Percentiles rank a stretch among this genome's conserved stretches.
Evolutionary conservation across 2,888 invertebrate species (phyloP).

Genomic region (Cryptocephalus moraei): DNA sequence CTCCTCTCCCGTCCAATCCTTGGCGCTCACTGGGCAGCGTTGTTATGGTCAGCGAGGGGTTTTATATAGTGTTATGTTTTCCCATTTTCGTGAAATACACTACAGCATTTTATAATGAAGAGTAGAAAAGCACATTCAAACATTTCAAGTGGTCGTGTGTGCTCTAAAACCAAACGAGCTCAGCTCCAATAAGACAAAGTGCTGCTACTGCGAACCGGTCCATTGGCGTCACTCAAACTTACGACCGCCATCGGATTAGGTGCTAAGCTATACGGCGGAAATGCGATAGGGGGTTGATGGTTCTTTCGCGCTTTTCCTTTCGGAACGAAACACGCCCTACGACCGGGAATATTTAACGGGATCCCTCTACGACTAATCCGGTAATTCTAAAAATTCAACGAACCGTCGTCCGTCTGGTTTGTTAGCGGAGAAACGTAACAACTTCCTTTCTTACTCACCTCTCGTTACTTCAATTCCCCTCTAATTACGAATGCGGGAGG

Average conservation of each 20-base stretch:
- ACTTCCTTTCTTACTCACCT: neutral
- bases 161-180: slow-evolving; percentile 30
- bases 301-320: too few relatives aligned
- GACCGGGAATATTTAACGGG: neutral
- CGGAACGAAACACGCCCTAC: too few relatives aligned
- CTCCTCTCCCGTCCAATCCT: slow-evolving; percentile 10
- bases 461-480: neutral
- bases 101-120: slow-evolving; percentile 33
- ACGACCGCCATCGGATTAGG: neutral
- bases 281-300: too few relatives aligned
- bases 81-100: slow-evolving; percentile 31
- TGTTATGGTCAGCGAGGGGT: slow-evolving; percentile 18
- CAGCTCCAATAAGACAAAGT: slow-evolving; percentile 36
- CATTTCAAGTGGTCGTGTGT: slow-evolving; percentile 25
- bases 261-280: neutral
- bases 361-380: too few relatives aligned
- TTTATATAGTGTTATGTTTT: slow-evolving; percentile 31
- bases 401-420: neutral
- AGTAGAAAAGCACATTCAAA: slow-evolving; percentile 31
- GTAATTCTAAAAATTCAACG: too few relatives aligned
- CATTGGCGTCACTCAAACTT: neutral
- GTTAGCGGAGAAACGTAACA: slow-evolving; percentile 1
- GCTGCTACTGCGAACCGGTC: slow-evolving; percentile 13
- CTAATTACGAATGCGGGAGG: too few relatives aligned
- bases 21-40: slow-evolving; percentile 10